Percentiles rank a stretch among this genome's conserved stretches.
Evolutionary conservation across 2,797 vertebrate species (phyloP).

Genomic region (Gymnothorax reevesii): DNA sequence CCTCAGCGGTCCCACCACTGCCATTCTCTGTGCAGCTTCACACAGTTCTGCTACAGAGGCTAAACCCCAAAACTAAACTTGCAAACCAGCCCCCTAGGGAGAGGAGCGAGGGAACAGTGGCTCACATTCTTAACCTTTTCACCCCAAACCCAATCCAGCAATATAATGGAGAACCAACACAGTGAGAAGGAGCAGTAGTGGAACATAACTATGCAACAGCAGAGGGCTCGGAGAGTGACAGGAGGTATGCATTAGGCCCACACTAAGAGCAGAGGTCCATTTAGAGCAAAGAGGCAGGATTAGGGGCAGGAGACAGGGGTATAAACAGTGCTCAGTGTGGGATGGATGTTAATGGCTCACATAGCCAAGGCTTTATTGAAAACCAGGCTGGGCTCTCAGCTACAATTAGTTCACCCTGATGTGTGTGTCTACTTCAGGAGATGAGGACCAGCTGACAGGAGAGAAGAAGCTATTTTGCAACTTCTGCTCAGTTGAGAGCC

Average conservation of each 20-base stretch:
- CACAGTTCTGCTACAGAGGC: not conserved
- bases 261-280: conserved; percentile 38
- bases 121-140: conserved; percentile 6
- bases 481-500: not conserved
- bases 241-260: not conserved
- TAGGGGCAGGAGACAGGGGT: conserved; percentile 71
- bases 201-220: conserved; percentile 8
- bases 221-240: not conserved
- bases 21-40: not conserved
- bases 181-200: not conserved
- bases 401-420: conserved; percentile 12
- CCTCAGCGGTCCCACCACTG: not conserved
- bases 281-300: conserved; percentile 57
- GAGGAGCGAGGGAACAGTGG: not conserved
- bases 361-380: conserved; percentile 20
- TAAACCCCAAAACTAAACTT: conserved; percentile 2
- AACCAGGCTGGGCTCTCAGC: not conserved
- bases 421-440: conserved; percentile 9
- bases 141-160: conserved; percentile 4
- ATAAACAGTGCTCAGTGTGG: conserved; percentile 65
- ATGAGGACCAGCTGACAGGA: conserved; percentile 13
- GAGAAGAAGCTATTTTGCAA: not conserved
- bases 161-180: conserved; percentile 12
- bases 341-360: conserved; percentile 62
- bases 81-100: not conserved